Conservation (phyloP, 2,888 invertebrate species). For the Sphaeridia pumilis region DNA sequence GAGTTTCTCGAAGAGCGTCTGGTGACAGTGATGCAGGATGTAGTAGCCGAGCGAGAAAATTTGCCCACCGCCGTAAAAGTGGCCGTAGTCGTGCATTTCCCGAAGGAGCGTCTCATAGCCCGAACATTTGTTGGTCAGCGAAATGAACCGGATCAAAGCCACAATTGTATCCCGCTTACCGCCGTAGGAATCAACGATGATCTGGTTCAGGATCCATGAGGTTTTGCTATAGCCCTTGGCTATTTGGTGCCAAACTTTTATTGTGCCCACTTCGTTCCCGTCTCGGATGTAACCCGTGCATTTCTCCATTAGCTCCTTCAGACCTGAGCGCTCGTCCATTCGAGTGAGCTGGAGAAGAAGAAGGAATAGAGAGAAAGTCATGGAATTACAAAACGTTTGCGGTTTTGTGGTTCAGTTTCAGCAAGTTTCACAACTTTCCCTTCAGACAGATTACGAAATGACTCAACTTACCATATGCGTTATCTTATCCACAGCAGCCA, state of each 20-base stretch:
- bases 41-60: conserved; percentile 7
- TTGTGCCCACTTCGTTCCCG: conserved; percentile 9
- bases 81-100: conserved; percentile 14
- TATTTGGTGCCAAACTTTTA: conserved; percentile 14
- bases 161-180: conserved; percentile 13
- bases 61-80: conserved; percentile 12
- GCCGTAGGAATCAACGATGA: conserved; percentile 7
- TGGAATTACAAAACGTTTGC: too few relatives aligned
- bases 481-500: conserved; percentile 12
- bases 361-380: too few relatives aligned
- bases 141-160: conserved; percentile 9
- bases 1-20: conserved; percentile 12
- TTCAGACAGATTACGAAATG: too few relatives aligned
- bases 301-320: conserved; percentile 12
- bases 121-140: conserved; percentile 9
- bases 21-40: conserved; percentile 8
- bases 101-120: conserved; percentile 11
- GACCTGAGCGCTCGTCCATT: conserved; percentile 7
- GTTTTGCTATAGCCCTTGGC: conserved; percentile 2
- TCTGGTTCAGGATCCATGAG: conserved; percentile 8
- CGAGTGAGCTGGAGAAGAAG: conserved; percentile 12
- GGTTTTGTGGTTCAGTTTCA: too few relatives aligned
- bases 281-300: conserved; percentile 3
- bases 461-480: conserved; percentile 16
- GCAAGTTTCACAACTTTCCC: too few relatives aligned